Evolutionary conservation across 2,888 invertebrate genomes (phyloP), one percentile per base, ranked within the genome.

Genomic region (Calameuta filiformis): DNA sequence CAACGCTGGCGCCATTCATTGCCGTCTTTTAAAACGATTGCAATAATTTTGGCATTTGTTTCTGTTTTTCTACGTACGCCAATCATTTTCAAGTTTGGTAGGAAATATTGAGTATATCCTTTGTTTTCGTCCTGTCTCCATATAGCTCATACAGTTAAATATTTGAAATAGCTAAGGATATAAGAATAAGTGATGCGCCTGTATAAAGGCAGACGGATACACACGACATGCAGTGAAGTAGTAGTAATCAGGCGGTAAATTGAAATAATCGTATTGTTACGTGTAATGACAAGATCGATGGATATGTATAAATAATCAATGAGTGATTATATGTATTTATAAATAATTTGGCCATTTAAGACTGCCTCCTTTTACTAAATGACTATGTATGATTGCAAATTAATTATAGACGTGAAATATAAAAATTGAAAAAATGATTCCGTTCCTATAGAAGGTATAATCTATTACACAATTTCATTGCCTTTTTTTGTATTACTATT

Each of bases 1-100:
- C 86, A 85, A 85, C 80, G 82, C 84, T 83, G 81, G 80, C 79
- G 85, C 84, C 87, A 87, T 85, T 86, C 82, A 84, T 84, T 79
- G 79, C 81, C 68, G 76, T 83, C 81, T 80, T 81, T 79, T 71
- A 23, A 56, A 56, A 56, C 56, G 56, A 56, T 56, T 15, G 56
- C 23, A 56, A 56, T 23, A 56, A 56, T 56, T 23, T 56, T 1
- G 56, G 56, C 56, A 56, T 56, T 56, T 56, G 56, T 56, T 56
- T 56, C 4, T 56, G 56, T 56, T 56, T 56, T 56, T 56, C 23
- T 23, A 23, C 15, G 23, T 56, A 23, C 56, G 56, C 56, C 56
- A 56, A 56, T 56, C 56, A 56, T 56, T 56, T 56, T 56, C 23
- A 56, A 23, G 56, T 15, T 23, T 56, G 23, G 9, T 15, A 56